These are phyloP conservation scores for Heteropelma amictum DNA, from an alignment of 2,888 invertebrate genomes.

Conservation along the genomic window DNA sequence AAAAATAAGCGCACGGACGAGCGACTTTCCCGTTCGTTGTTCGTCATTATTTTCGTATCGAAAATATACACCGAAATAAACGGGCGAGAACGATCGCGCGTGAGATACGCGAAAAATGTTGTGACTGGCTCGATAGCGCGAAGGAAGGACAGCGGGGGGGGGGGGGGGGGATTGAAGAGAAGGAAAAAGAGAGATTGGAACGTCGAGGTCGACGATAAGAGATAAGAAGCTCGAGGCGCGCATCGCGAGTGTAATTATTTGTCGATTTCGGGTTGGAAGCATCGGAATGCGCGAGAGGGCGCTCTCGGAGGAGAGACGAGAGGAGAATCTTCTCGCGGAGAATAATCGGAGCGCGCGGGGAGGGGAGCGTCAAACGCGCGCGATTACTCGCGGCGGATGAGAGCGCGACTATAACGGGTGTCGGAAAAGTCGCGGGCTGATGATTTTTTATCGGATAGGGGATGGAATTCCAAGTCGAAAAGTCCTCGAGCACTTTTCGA, in stretches of 20 bases:
- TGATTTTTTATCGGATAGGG: too few species aligned
- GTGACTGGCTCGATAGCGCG: neutral
- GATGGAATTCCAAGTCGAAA: too few species aligned
- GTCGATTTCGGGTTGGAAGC: constrained; percentile 46
- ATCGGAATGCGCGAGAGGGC: constrained; percentile 59
- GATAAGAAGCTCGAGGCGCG: constrained; percentile 40
- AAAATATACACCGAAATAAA: neutral
- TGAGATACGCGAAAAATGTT: neutral
- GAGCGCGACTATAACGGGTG: too few species aligned
- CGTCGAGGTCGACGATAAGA: constrained; percentile 37
- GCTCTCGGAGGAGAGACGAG: neutral
- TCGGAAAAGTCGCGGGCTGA: too few species aligned
- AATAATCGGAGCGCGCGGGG: neutral
- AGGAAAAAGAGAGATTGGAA: constrained; percentile 11
- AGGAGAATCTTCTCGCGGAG: too few species aligned
- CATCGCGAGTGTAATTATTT: constrained; percentile 54
- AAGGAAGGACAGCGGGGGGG: neutral
- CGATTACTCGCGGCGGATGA: too few species aligned
- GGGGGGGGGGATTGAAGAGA: neutral
- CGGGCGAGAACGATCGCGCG: neutral
- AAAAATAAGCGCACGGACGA: neutral
- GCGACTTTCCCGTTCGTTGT: neutral
- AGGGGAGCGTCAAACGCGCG: too few species aligned
- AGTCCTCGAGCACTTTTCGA: too few species aligned
- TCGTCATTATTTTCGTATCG: neutral